Evolutionary conservation across 2,888 invertebrate species (phyloP).

Genomic region (Halictus quadricinctus): DNA sequence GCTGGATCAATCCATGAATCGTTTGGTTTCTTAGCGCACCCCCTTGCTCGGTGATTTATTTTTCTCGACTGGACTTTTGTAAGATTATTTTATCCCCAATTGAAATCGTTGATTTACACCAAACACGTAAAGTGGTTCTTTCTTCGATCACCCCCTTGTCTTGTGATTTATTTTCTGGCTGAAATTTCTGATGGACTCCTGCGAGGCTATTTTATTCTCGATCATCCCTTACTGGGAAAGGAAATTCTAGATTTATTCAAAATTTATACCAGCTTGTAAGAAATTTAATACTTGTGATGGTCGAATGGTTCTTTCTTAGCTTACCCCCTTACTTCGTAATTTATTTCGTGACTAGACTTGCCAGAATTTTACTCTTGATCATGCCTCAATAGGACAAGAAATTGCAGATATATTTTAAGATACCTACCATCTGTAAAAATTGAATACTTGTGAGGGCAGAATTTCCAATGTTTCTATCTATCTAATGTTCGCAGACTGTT

Average conservation of each 20-base stretch:
- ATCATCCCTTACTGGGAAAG: no score
- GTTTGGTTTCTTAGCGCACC: conserved; percentile 3
- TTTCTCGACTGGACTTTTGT: neutral
- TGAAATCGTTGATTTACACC: neutral
- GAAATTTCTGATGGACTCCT: neutral
- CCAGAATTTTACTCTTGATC: neutral
- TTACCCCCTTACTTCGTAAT: neutral
- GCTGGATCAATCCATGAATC: neutral
- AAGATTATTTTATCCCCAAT: neutral
- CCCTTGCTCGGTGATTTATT: neutral
- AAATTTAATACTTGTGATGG: no score
- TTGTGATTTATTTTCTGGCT: neutral
- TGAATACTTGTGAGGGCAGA: neutral
- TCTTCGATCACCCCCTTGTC: neutral
- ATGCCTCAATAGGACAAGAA: neutral
- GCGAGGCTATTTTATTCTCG: neutral
- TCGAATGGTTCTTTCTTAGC: neutral
- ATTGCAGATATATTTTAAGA: neutral
- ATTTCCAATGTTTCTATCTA: neutral
- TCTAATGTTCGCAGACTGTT: no score
- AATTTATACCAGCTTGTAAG: no score
- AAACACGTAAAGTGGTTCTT: neutral
- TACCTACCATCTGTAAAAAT: neutral
- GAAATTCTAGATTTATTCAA: neutral
- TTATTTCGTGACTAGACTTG: neutral